Conservation (phyloP, 2,888 invertebrate genomes). For the Drosophila nr. fundita region DNA sequence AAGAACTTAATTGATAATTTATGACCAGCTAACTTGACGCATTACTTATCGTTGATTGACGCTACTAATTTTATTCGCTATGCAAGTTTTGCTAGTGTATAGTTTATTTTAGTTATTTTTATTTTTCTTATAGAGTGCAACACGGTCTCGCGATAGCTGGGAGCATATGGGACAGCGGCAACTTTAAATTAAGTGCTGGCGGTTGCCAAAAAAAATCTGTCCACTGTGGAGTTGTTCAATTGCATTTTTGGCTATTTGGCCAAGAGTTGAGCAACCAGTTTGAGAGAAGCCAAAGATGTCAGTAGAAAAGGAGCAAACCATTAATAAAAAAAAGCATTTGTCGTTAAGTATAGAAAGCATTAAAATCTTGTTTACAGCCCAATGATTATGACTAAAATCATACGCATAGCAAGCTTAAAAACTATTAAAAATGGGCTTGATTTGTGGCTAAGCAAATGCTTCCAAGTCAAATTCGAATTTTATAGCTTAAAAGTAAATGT, state of each 20-base stretch:
- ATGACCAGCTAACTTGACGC: not conserved
- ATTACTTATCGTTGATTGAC: not conserved
- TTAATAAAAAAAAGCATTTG: conserved; percentile 11
- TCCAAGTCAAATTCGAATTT: not conserved
- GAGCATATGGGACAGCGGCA: conserved; percentile 32
- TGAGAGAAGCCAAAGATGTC: conserved; percentile 63
- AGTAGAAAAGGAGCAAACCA: conserved; percentile 39
- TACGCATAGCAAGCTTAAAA: not conserved
- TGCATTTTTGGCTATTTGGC: conserved; percentile 36
- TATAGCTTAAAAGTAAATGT: not conserved
- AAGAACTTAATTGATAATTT: not conserved
- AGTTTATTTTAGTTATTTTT: too few species aligned
- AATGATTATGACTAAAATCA: conserved; percentile 1
- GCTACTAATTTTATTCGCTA: not conserved
- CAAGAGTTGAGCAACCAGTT: conserved; percentile 64
- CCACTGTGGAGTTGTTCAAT: conserved; percentile 23
- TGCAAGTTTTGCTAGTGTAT: not conserved
- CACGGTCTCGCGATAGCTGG: not conserved
- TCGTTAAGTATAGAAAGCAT: conserved; percentile 19
- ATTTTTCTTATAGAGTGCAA: conserved; percentile 11
- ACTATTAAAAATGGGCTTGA: not conserved
- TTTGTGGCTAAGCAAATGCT: not conserved
- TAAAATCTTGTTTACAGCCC: not conserved
- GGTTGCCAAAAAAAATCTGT: conserved; percentile 37
- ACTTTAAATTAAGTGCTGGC: conserved; percentile 39